Evolutionary conservation across 2,797 vertebrate species (phyloP), one percentile per base, ranked within the genome.

Genomic region (Chloroceryle amazona): DNA sequence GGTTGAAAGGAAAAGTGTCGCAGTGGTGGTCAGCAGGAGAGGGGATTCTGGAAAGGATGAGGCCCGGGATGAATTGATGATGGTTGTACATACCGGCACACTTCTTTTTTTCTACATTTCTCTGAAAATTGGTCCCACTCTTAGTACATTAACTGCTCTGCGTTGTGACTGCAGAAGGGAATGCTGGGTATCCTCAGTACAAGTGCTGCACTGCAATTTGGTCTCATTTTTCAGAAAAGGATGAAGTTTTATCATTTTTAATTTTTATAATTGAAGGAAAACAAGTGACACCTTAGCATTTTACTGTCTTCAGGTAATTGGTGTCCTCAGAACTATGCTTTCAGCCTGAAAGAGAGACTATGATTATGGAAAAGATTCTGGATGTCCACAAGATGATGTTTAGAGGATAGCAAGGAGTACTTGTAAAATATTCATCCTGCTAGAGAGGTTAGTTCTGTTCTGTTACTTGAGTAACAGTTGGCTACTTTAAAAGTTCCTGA

Each of bases 21-120:
- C 91, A 63, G 94, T 93, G 85, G 95, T 95, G 95, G 95, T 91
- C 94, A 93, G 88, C 85, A 41, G 91, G 67, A 86, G 80, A 60
- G 65, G 67, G 58, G 71, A 70, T 95, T 84, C 76, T 80, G 91
- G 78, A 79, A 76, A 49, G 91, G 79, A 58, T 29, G 37, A 82
- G 88, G 63, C 85, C 92, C 66, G 21, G 52, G 68, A 70, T 81
- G 86, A 91, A 88, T 57, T 89, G 60, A 52, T 90, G 86, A 44
- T 82, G 73, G 20, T 55, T 92, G 67, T 35, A 70, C 42, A 21
- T 26, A 3, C 66, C 2, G 3, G 51, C 51, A 33, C 29, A 6
- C 55, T n/a, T 41, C 25, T 42, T 49, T 39, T 5, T 11, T 12
- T 6, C 21, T 33, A 0, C 1, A 0, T 76, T 55, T 62, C 47